phyloP scores from a whole-genome alignment of 2,888 invertebrate genomes.

The Drosophila maculinotata region DNA sequence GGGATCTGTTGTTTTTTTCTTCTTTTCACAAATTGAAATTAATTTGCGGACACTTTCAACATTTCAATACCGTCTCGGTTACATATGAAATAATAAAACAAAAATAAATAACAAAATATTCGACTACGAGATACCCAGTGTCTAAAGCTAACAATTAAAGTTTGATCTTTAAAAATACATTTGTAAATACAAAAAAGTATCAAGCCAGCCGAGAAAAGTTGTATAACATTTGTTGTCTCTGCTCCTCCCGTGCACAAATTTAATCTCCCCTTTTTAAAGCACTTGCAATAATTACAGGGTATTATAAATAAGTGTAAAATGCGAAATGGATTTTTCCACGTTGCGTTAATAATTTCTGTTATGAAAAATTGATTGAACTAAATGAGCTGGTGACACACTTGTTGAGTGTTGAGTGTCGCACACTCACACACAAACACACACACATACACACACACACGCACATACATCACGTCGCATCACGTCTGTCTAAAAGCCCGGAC shows the following conservation, averaged over 20 bases:
- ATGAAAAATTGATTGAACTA: conserved; percentile 82
- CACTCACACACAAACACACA: conserved; percentile 19
- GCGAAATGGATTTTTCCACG: conserved; percentile 50
- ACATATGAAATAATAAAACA: conserved; percentile 11
- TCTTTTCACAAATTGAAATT: conserved; percentile 72
- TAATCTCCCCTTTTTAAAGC: background rate
- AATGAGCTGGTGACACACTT: conserved; percentile 82
- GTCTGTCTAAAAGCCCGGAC: background rate
- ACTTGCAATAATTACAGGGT: conserved; percentile 18
- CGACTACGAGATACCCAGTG: conserved; percentile 4
- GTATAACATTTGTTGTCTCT: too few species aligned
- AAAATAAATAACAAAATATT: background rate
- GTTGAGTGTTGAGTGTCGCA: conserved; percentile 59
- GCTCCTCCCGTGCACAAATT: too few species aligned
- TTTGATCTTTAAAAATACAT: background rate
- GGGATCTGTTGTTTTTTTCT: conserved; percentile 20
- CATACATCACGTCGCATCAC: conserved; percentile 3
- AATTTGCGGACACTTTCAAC: conserved; percentile 81
- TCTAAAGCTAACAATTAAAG: background rate
- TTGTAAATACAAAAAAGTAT: too few species aligned
- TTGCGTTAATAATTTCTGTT: conserved; percentile 80
- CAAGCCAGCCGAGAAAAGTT: too few species aligned
- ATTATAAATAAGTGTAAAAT: conserved; percentile 58
- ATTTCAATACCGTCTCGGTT: conserved; percentile 54
- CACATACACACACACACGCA: conserved; percentile 1